Evolutionary conservation across 2,113 vertebrate species (phyloP), one percentile per base, ranked within the genome.

Genomic region (Solenodon paradoxus): DNA sequence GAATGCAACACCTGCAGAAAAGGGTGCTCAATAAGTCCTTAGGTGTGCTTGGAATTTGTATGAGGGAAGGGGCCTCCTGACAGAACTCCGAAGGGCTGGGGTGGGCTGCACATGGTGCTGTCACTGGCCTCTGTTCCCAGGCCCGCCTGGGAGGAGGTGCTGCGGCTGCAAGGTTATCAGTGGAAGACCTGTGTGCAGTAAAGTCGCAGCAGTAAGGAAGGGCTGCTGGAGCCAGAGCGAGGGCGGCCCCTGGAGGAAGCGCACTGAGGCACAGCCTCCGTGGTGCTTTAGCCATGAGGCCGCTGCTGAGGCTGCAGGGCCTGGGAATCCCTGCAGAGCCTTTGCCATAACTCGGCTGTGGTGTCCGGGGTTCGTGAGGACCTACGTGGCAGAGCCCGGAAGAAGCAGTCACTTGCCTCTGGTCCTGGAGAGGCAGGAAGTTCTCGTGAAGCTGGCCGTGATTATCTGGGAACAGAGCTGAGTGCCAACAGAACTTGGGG

Each of bases 141-240:
- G 9, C 64, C 71, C 42, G 59, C 42, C 20, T 26, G 24, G 38
- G 64, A n/a, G 57, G 45, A 87, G 64, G 40, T 47, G 22, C 30
- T 59, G 55, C 13, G 28, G 53, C 49, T 77, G 81, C 71, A 86
- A 40, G 94, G 91, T 74, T 81, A 78, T 40, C 38, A 86, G 3
- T 77, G 69, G 92, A 89, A 90, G 75, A 49, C 87, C 40, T 55
- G 32, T 94, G 94, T 96, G 92, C 61, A 84, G 40, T 94, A 88
- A 93, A 97, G 71, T 42, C 47, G 63, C 82, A 74, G 63, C 51
- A 85, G 38, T 64, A 80, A 66, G 86, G 63, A 63, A 53, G 35
- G 2, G 15, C 20, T 86, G 38, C 69, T 83, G 38, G 61, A 80
- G 51, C 32, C 22, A 69, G 42, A n/a, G n/a, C n/a, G n/a, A n/a